Evolutionary conservation across 2,797 vertebrate genomes (phyloP).

Genomic region (Acanthurus lineatus): DNA sequence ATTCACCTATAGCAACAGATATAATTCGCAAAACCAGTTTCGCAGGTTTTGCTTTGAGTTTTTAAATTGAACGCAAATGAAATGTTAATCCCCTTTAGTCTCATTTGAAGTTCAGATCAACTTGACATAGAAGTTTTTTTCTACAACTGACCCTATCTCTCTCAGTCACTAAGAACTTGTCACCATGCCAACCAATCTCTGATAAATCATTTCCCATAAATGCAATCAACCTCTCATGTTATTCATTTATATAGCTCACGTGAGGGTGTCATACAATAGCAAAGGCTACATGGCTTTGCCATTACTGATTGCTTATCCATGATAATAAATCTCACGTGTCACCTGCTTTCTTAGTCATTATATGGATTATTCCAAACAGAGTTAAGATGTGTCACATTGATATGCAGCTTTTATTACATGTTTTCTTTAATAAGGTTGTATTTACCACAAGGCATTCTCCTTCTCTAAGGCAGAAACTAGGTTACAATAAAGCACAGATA

Average conservation of each 20-base stretch:
- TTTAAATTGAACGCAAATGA: constrained; percentile 5
- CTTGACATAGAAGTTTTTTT: background rate
- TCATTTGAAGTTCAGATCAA: background rate
- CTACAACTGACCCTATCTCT: constrained; percentile 7
- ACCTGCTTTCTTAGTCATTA: background rate
- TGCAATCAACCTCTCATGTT: constrained; percentile 30
- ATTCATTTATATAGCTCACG: constrained; percentile 28
- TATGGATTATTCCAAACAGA: constrained; percentile 26
- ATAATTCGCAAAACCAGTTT: background rate
- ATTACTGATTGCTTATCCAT: background rate
- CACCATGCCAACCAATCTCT: background rate
- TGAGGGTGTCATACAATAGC: constrained; percentile 5
- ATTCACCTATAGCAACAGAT: background rate
- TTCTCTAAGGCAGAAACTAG: no score
- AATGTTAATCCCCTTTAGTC: constrained; percentile 32
- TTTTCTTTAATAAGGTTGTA: background rate
- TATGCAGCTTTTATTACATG: background rate
- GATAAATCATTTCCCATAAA: constrained; percentile 26
- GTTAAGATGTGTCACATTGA: background rate
- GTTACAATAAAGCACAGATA: no score
- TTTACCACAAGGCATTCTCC: background rate
- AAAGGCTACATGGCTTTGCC: background rate
- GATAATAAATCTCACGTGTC: constrained; percentile 29
- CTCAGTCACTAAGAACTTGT: constrained; percentile 2
- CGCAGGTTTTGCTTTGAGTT: background rate